Conservation (phyloP, 1,140 invertebrate species). For the Drosophila insularis region DNA sequence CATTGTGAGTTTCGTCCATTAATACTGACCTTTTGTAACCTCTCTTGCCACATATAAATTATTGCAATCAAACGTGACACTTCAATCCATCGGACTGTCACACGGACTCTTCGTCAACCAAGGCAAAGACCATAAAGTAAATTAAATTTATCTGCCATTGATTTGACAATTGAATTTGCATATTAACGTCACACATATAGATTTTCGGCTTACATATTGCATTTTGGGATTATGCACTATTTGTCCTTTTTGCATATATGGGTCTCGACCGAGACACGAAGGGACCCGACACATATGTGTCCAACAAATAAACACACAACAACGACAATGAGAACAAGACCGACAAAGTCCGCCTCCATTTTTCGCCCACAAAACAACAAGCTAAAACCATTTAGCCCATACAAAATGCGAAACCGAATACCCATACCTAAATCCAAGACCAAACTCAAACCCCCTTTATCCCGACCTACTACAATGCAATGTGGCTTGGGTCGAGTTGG, state of each 20-base stretch:
- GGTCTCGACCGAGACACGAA: slow-evolving; percentile 1
- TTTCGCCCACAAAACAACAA: slow-evolving; percentile 15
- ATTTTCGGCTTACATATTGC: slow-evolving; percentile 21
- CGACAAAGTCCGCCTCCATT: not conserved
- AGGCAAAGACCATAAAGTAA: slow-evolving; percentile 17
- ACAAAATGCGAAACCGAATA: slow-evolving; percentile 24
- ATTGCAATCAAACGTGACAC: slow-evolving; percentile 51
- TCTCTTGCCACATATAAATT: slow-evolving; percentile 7
- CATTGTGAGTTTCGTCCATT: not conserved
- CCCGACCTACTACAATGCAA: slow-evolving; percentile 46
- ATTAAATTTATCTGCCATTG: slow-evolving; percentile 57
- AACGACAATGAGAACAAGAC: not conserved
- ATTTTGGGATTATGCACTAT: slow-evolving; percentile 16
- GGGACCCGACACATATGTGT: slow-evolving; percentile 35
- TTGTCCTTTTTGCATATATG: slow-evolving; percentile 7
- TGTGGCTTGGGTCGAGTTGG: slow-evolving; percentile 14
- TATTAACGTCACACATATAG: slow-evolving; percentile 45
- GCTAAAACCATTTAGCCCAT: slow-evolving; percentile 55
- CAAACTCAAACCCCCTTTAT: not conserved
- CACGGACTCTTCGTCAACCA: slow-evolving; percentile 27
- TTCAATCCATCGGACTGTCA: slow-evolving; percentile 2
- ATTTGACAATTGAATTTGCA: slow-evolving; percentile 74
- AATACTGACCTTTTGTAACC: not conserved
- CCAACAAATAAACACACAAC: slow-evolving; percentile 42
- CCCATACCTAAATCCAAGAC: slow-evolving; percentile 13